phyloP scores from a whole-genome alignment of 30 jellyfish, hydroid and myxozoan species.

The Chironex yamaguchii region DNA sequence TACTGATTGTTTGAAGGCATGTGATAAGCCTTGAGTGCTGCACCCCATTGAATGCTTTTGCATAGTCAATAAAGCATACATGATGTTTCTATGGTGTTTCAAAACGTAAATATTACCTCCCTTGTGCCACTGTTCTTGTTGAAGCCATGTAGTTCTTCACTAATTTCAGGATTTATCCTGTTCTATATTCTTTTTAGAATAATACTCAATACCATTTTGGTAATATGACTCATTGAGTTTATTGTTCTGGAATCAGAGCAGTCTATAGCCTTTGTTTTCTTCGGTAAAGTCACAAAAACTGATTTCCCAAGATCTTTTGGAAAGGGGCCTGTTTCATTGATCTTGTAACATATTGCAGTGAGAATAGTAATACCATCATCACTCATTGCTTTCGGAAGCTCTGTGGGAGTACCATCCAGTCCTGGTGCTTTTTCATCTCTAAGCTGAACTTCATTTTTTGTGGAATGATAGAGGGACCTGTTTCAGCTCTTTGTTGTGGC shows the following conservation, averaged over 20 bases:
- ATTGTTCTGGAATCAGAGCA: constrained; percentile 12
- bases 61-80: constrained; percentile 25
- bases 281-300: constrained; percentile 12
- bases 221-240: constrained; percentile 16
- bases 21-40: no score
- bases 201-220: background rate
- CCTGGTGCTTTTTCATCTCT: constrained; percentile 1
- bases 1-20: no score
- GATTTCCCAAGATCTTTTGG: constrained; percentile 9
- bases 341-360: background rate
- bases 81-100: background rate
- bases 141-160: constrained; percentile 1
- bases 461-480: background rate
- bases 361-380: background rate
- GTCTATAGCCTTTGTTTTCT: constrained; percentile 30
- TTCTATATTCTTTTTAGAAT: background rate
- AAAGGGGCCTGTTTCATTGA: background rate
- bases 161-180: background rate
- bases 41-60: background rate
- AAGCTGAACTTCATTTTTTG: background rate
- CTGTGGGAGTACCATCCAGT: background rate
- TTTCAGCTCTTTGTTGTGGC: background rate
- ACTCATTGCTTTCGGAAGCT: background rate
- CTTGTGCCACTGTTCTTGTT: background rate
- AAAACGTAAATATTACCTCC: constrained; percentile 1